Conservation (phyloP, 2,113 vertebrate species). For the Pterocles gutturalis region DNA sequence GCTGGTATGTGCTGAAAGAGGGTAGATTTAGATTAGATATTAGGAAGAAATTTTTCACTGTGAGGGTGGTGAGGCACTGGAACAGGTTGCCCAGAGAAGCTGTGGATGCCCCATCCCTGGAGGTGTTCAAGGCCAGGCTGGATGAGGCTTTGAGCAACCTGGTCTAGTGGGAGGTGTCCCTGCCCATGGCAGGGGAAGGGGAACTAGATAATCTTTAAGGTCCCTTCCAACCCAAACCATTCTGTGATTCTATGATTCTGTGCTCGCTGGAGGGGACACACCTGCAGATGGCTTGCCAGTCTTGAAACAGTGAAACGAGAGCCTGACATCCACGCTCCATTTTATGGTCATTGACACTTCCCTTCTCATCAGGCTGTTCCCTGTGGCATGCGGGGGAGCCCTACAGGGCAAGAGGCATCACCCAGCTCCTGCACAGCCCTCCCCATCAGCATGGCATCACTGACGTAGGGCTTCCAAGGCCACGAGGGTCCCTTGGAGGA, state of each 20-base stretch:
- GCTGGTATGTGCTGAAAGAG: rapidly evolving
- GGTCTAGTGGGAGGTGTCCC: too few relatives aligned
- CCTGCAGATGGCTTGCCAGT: neutral
- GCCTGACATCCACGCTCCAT: rapidly evolving
- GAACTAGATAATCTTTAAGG: too few relatives aligned
- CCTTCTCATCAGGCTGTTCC: neutral
- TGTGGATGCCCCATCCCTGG: too few relatives aligned
- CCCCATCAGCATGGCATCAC: rapidly evolving
- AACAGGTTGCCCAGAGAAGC: too few relatives aligned
- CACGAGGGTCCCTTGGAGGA: neutral
- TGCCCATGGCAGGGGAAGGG: too few relatives aligned
- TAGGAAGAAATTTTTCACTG: too few relatives aligned
- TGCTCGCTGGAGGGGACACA: neutral
- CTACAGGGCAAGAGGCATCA: neutral
- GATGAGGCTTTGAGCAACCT: too few relatives aligned
- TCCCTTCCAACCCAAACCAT: too few relatives aligned
- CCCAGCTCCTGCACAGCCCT: neutral
- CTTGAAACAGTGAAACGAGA: neutral
- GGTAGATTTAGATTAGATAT: too few relatives aligned
- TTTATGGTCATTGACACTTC: neutral
- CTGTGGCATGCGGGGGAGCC: rapidly evolving
- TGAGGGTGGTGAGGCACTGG: too few relatives aligned
- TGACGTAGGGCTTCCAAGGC: neutral
- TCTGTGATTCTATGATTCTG: too few relatives aligned
- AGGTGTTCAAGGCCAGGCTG: too few relatives aligned